Percentiles rank a stretch among this genome's conserved stretches.
Evolutionary conservation across 1,140 invertebrate species (phyloP).

Genomic region (Drosophila fuyamai): DNA sequence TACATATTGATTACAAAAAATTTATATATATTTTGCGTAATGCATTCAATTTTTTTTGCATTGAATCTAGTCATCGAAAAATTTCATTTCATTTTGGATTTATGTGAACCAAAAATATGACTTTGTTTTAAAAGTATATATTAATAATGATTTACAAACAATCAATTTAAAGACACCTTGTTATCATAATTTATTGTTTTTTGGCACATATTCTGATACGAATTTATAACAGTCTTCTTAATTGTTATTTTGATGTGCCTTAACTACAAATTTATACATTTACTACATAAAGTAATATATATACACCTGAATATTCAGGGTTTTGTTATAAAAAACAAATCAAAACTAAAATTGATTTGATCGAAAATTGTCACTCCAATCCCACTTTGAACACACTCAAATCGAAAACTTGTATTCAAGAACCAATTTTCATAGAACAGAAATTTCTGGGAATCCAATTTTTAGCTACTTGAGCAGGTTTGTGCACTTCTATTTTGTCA

Average conservation of each 20-base stretch:
- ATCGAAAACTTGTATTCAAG: constrained; percentile 7
- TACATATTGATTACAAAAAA: constrained; percentile 7
- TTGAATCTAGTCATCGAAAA: background rate
- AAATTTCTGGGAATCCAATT: constrained; percentile 28
- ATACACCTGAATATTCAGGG: background rate
- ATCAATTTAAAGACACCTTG: too few relatives aligned
- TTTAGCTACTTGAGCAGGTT: constrained; percentile 72
- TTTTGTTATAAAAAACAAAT: background rate
- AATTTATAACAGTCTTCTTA: too few relatives aligned
- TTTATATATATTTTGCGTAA: background rate
- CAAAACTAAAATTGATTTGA: constrained; percentile 10
- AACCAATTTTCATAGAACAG: constrained; percentile 29
- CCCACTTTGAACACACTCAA: constrained; percentile 17
- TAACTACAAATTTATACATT: too few relatives aligned
- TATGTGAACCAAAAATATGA: too few relatives aligned
- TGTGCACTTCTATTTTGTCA: constrained; percentile 62
- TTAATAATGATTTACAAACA: too few relatives aligned
- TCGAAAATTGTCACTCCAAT: constrained; percentile 12
- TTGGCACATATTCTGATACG: too few relatives aligned
- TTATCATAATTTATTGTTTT: too few relatives aligned
- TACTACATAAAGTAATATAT: too few relatives aligned
- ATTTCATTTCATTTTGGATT: too few relatives aligned
- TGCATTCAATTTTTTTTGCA: too few relatives aligned
- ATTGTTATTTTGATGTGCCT: too few relatives aligned
- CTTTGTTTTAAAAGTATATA: too few relatives aligned